Evolutionary conservation across 2,888 invertebrate genomes (phyloP), one percentile per base, ranked within the genome.

Genomic region (Marasmarcha lunaedactyla): DNA sequence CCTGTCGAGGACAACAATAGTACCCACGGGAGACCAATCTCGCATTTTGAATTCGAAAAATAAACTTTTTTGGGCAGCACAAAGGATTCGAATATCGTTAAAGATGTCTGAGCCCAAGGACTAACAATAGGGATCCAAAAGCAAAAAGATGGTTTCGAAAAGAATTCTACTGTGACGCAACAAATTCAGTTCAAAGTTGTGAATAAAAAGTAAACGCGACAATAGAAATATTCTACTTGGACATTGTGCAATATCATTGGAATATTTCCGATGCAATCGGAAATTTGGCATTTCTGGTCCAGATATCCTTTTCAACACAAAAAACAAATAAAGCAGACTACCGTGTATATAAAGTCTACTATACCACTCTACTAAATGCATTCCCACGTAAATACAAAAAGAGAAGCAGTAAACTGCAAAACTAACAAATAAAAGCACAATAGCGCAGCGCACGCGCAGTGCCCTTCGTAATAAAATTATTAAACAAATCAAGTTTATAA

Each of bases 401-500:
- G 45, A 43, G 50, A 53, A 42, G 40, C 42, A 39, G 57, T 46
- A 63, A 56, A 51, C 54, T 52, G 55, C 56, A 59, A 61, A 61
- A 51, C 55, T 53, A 56, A 58, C 51, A 57, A 68, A 67, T 63
- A 61, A 63, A 68, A 66, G 30, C 60, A 61, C 61, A 55, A 61
- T 49, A 46, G 30, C 30, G 2, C 14, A 30, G 33, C 40, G 33
- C 40, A 40, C 11, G 36, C 40, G 35, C 36, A 40, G 33, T 64
- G 67, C 66, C 57, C 56, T 55, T 66, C 57, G 74, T 81, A 81
- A 83, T 83, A 81, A 34, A 81, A 83, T 81, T 81, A 83, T 81
- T 83, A 81, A 78, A 74, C 79, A 79, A 81, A 81, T 81, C 78
- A 81, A 79, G 66, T 66, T 73, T 76, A 74, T 79, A 78, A 79